These are phyloP conservation scores for Syngnathoides biaculeatus DNA, from an alignment of 2,113 vertebrate genomes.

Conservation along the genomic window DNA sequence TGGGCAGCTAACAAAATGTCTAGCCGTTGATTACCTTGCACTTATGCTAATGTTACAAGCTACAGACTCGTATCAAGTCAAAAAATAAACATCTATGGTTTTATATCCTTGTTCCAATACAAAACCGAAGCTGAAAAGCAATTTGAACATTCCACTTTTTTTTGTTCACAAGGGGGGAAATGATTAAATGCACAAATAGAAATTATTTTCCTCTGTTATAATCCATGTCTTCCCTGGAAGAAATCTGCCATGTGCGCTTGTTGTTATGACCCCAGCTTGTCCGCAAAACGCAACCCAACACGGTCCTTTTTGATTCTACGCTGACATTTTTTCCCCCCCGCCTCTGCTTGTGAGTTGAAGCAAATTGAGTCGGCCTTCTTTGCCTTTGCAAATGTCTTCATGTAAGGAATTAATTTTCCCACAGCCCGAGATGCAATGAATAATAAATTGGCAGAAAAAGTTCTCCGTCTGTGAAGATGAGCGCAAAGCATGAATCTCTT, in stretches of 20 bases:
- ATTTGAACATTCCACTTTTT: no score
- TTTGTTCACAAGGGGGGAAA: background rate
- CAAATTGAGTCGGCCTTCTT: slow-evolving; percentile 56
- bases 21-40: no score
- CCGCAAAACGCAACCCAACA: slow-evolving; percentile 46
- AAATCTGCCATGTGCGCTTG: background rate
- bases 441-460: slow-evolving; percentile 60
- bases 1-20: no score
- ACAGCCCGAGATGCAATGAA: slow-evolving; percentile 58
- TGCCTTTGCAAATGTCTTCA: slow-evolving; percentile 61
- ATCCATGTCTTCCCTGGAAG: background rate
- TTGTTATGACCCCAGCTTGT: slow-evolving; percentile 35
- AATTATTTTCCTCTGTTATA: background rate
- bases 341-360: slow-evolving; percentile 45
- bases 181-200: background rate
- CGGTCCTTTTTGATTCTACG: slow-evolving; percentile 47
- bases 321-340: slow-evolving; percentile 10
- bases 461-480: slow-evolving; percentile 53
- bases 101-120: no score
- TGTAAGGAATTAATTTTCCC: slow-evolving; percentile 62
- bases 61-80: no score
- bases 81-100: no score
- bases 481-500: slow-evolving; percentile 39
- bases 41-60: no score
- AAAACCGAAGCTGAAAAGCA: no score